These are phyloP conservation scores for Monopis laevigella DNA, from an alignment of 2,888 invertebrate species.

Conservation along the genomic window DNA sequence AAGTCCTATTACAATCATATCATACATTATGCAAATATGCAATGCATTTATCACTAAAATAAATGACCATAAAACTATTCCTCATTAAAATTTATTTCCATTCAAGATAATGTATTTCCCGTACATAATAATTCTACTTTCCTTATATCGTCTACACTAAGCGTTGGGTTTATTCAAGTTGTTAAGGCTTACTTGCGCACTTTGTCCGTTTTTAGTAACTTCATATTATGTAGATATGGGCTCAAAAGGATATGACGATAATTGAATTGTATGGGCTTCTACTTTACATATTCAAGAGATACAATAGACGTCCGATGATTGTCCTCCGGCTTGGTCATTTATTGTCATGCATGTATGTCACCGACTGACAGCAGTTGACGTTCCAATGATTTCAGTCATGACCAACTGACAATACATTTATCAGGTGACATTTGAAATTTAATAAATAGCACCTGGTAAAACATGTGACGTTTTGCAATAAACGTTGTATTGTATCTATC, in stretches of 20 bases:
- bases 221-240: neutral
- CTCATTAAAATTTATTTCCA: too few relatives aligned
- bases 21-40: too few relatives aligned
- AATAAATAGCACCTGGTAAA: slow-evolving; percentile 30
- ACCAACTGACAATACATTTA: slow-evolving; percentile 22
- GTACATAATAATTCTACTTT: slow-evolving; percentile 1
- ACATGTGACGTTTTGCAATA: slow-evolving; percentile 25
- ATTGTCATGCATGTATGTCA: slow-evolving; percentile 48
- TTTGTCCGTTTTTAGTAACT: neutral
- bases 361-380: slow-evolving; percentile 49
- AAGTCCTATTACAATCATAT: too few relatives aligned
- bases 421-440: slow-evolving; percentile 34
- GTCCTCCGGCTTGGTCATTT: slow-evolving; percentile 37
- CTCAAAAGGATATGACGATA: slow-evolving; percentile 7
- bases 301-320: slow-evolving; percentile 23
- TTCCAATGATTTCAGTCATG: slow-evolving; percentile 47
- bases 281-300: slow-evolving; percentile 7
- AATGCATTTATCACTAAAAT: too few relatives aligned
- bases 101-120: too few relatives aligned
- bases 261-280: slow-evolving; percentile 1
- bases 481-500: too few relatives aligned
- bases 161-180: neutral
- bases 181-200: neutral
- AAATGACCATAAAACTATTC: too few relatives aligned
- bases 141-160: too few relatives aligned